phyloP scores from a whole-genome alignment of 1,140 invertebrate species.

The Psix sp. region DNA sequence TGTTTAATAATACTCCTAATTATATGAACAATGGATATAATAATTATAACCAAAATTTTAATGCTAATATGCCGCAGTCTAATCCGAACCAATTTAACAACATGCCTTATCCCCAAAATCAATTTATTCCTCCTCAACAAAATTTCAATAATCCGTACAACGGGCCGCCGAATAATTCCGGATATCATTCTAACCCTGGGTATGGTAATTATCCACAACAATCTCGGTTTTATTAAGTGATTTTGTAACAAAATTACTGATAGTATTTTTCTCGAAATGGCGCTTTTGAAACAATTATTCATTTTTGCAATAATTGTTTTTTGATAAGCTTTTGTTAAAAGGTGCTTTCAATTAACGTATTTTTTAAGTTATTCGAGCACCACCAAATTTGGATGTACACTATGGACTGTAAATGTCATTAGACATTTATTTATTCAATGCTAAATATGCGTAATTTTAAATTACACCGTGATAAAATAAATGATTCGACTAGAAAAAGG shows the following conservation, averaged over 20 bases:
- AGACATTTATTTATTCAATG: too few species aligned
- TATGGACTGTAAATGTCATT: too few species aligned
- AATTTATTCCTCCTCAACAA: conserved; percentile 40
- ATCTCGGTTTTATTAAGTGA: conserved; percentile 65
- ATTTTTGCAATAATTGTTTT: too few species aligned
- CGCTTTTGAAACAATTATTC: neutral
- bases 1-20: conserved; percentile 59
- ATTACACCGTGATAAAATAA: too few species aligned
- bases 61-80: conserved; percentile 52
- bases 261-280: neutral
- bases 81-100: conserved; percentile 55
- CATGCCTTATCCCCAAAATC: conserved; percentile 56
- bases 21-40: conserved; percentile 70
- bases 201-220: conserved; percentile 71
- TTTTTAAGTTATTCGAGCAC: too few species aligned
- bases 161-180: conserved; percentile 48
- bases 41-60: conserved; percentile 66
- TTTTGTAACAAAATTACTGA: neutral
- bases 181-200: conserved; percentile 65
- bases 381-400: too few species aligned
- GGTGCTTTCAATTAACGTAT: too few species aligned
- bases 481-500: too few species aligned
- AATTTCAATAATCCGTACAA: conserved; percentile 60
- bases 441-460: too few species aligned
- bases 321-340: too few species aligned